Evolutionary conservation across 2,888 invertebrate species (phyloP), one percentile per base, ranked within the genome.

Genomic region (Phoronis australis): DNA sequence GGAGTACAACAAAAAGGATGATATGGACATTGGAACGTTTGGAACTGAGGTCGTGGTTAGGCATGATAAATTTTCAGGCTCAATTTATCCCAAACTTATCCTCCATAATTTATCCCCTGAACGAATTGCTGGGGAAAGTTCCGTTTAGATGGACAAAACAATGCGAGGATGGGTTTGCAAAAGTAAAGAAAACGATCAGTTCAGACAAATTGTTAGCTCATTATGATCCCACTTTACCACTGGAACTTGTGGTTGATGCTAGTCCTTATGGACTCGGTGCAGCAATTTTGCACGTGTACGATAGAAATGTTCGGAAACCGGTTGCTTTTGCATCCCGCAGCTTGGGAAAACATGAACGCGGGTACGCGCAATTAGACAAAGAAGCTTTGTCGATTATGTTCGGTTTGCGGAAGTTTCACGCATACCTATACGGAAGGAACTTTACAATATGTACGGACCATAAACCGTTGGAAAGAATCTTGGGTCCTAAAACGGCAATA

Each of bases 301-400:
- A 44, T 27, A 37, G 38, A 6, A 24, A 12, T 6, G 22, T 56
- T 4, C 72, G 74, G 50, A 50, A 64, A 51, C 72, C 77, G 3
- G 73, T 76, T 38, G 59, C 63, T 2, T 76, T 71, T 51, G 74
- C 71, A 0, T 75, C 68, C 43, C 63, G 61, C 3, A 31, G 31
- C 31, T 15, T 31, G 9, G 15, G 15, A 12, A 31, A 31, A 31
- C 31, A 31, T 15, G 15, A 31, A 15, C 9, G 15, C 9, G 15
- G 31, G 9, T 31, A 31, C 31, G 31, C 31, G 31, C 31, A 72
- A 25, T 22, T 44, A 9, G 44, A 39, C 18, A 39, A 39, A 20
- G 39, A 39, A 20, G 39, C 39, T 12, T 20, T 39, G 18, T 21
- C 37, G 21, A 45, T 45, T 37, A 37, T 45, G 31, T 45, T 45